Evolutionary conservation across 2,797 vertebrate species (phyloP).

Genomic region (Perodicticus potto): DNA sequence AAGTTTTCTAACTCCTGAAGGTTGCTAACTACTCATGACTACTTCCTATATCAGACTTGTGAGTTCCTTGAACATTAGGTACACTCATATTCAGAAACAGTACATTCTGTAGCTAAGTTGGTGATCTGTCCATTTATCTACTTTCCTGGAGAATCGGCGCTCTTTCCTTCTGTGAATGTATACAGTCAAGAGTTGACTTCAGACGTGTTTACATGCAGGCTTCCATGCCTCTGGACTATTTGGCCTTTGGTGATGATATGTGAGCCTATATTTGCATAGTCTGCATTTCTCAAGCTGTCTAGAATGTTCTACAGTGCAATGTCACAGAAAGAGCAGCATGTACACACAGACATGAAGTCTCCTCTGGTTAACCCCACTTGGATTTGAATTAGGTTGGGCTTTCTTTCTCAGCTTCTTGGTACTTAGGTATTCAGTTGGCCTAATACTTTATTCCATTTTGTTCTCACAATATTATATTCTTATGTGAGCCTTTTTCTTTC

Average conservation of each 20-base stretch:
- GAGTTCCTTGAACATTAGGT: background rate
- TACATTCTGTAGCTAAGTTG: background rate
- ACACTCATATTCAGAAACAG: background rate
- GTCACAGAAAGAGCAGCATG: background rate
- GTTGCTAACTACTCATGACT: background rate
- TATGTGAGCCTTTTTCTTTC: background rate
- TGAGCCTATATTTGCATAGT: background rate
- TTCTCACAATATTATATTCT: background rate
- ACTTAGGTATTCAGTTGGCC: background rate
- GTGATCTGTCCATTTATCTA: background rate
- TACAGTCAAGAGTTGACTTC: background rate
- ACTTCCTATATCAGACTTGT: background rate
- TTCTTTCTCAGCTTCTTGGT: background rate
- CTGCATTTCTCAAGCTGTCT: background rate
- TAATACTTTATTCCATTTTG: background rate
- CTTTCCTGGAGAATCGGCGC: background rate
- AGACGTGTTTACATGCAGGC: background rate
- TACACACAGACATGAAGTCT: background rate
- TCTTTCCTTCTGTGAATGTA: background rate
- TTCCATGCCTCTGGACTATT: background rate
- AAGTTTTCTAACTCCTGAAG: background rate
- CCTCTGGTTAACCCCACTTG: background rate
- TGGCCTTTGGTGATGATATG: background rate
- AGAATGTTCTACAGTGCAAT: accelerated
- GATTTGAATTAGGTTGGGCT: background rate